phyloP scores from a whole-genome alignment of 2,113 vertebrate genomes.

The Gnathonemus echidnorhynchus region DNA sequence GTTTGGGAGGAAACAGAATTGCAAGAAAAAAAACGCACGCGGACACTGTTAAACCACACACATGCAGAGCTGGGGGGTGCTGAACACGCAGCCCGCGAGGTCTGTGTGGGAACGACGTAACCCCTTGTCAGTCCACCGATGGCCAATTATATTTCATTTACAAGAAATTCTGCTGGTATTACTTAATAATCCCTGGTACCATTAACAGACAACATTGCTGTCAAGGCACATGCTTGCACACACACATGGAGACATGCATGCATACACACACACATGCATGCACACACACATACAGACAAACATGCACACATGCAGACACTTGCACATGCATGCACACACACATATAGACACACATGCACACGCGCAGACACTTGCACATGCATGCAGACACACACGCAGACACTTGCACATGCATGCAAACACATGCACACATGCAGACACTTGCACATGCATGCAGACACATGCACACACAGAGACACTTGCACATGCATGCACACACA shows the following conservation, averaged over 20 bases:
- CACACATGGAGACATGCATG: background rate
- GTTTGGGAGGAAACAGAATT: background rate
- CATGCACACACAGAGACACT: background rate
- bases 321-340: background rate
- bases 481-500: background rate
- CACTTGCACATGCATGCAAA: fast-evolving
- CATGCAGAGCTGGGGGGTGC: background rate
- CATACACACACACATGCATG: background rate
- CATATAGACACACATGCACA: background rate
- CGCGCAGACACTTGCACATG: background rate
- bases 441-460: background rate
- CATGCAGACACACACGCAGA: background rate
- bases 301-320: background rate
- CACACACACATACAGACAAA: background rate
- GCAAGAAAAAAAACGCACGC: background rate
- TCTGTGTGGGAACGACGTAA: background rate
- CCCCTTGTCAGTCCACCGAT: background rate
- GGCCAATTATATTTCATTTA: background rate
- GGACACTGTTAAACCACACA: background rate
- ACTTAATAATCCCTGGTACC: background rate
- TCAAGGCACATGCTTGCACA: background rate
- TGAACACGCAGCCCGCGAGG: background rate
- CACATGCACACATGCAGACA: background rate
- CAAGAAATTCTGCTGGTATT: background rate
- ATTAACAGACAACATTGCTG: background rate